Percentiles rank a stretch among this genome's conserved stretches.
These are phyloP conservation scores for Corythoichthys haematopterus DNA, from an alignment of 2,113 vertebrate species.

Conservation along the genomic window DNA sequence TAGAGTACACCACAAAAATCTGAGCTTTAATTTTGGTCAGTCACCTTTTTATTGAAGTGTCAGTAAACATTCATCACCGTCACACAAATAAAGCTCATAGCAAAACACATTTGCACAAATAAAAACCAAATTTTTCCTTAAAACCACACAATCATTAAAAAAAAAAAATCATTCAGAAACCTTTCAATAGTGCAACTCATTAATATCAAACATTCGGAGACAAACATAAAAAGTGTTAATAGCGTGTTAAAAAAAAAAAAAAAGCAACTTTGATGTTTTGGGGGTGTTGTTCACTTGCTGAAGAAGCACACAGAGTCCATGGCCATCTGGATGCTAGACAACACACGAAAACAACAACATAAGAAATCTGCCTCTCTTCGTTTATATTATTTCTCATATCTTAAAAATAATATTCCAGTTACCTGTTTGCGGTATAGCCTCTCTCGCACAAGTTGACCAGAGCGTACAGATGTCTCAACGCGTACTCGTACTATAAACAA, in stretches of 20 bases:
- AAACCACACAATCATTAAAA: constrained; percentile 26
- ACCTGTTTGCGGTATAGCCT: constrained; percentile 79
- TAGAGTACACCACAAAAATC: background rate
- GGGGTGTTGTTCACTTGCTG: constrained; percentile 23
- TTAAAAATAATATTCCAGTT: constrained; percentile 13
- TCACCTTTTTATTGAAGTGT: constrained; percentile 43
- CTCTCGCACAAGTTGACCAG: constrained; percentile 89
- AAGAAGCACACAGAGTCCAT: constrained; percentile 61
- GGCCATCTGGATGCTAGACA: constrained; percentile 59
- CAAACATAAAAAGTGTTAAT: constrained; percentile 15
- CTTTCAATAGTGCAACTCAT: constrained; percentile 46
- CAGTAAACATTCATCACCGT: constrained; percentile 31
- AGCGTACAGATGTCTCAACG: constrained; percentile 83
- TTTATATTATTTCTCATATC: background rate
- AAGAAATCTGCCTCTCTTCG: background rate
- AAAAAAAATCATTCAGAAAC: constrained; percentile 15
- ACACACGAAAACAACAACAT: background rate
- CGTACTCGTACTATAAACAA: constrained; percentile 85
- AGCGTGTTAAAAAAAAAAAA: constrained; percentile 34
- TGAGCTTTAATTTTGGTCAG: constrained; percentile 13
- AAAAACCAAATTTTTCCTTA: background rate
- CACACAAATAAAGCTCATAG: constrained; percentile 23
- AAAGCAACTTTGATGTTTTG: background rate
- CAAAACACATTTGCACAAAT: constrained; percentile 14
- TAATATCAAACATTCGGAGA: constrained; percentile 20